Conservation (phyloP, 2,888 invertebrate genomes). For the Notodonta dromedarius region DNA sequence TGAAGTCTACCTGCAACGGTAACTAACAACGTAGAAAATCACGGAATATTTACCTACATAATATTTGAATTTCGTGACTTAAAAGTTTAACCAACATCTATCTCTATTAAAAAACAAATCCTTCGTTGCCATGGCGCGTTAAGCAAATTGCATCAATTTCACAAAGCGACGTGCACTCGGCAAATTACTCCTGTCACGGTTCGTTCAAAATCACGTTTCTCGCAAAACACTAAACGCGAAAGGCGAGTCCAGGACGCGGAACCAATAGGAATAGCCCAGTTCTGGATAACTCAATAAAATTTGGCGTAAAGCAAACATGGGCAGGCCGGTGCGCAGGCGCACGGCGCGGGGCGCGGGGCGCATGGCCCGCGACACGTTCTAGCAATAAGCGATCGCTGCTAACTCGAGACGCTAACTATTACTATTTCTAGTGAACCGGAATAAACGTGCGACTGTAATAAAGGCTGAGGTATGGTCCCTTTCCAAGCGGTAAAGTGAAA, state of each 20-base stretch:
- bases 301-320: slow-evolving; percentile 43
- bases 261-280: slow-evolving; percentile 48
- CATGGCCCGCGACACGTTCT: slow-evolving; percentile 48
- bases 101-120: background rate
- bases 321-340: slow-evolving; percentile 26
- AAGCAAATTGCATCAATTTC: slow-evolving; percentile 3
- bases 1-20: background rate
- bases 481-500: slow-evolving; percentile 26
- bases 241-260: slow-evolving; percentile 42
- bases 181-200: slow-evolving; percentile 5
- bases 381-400: slow-evolving; percentile 54
- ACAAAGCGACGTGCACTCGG: background rate
- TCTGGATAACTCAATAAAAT: slow-evolving; percentile 49
- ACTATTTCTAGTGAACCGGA: slow-evolving; percentile 71
- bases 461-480: slow-evolving; percentile 40
- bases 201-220: slow-evolving; percentile 1
- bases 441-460: slow-evolving; percentile 58
- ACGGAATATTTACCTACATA: too few species aligned
- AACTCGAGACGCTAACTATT: slow-evolving; percentile 48
- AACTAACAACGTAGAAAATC: background rate
- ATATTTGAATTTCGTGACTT: background rate
- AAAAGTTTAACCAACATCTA: background rate
- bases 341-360: slow-evolving; percentile 18
- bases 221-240: slow-evolving; percentile 10
- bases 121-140: background rate